Conservation (phyloP, 92 coral and sea anemone genomes). For the Plumapathes pennacea region DNA sequence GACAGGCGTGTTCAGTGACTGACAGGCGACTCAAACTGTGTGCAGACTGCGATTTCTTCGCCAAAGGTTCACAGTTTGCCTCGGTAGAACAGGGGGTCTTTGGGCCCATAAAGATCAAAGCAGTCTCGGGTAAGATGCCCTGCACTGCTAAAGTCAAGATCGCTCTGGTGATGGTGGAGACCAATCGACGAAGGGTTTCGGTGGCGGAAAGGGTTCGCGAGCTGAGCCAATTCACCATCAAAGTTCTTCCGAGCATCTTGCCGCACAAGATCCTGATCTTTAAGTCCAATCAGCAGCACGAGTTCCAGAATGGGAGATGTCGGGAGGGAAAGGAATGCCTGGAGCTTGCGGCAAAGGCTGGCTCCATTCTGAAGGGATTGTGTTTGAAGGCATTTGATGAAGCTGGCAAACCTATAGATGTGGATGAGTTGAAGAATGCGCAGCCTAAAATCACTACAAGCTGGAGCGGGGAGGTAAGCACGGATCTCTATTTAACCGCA, state of each 20-base stretch:
- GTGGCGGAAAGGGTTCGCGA: slow-evolving; percentile 62
- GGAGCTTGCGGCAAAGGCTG: slow-evolving; percentile 79
- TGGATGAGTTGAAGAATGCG: slow-evolving; percentile 42
- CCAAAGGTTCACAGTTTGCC: slow-evolving; percentile 64
- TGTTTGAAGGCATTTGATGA: slow-evolving; percentile 72
- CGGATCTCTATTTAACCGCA: too few relatives aligned
- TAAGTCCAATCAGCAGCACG: slow-evolving; percentile 38
- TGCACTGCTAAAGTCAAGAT: slow-evolving; percentile 62
- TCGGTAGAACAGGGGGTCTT: slow-evolving; percentile 60
- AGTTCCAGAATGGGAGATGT: slow-evolving; percentile 17
- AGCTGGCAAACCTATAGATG: slow-evolving; percentile 45
- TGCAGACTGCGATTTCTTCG: slow-evolving; percentile 72
- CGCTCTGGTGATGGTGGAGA: slow-evolving; percentile 62
- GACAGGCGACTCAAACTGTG: slow-evolving; percentile 53
- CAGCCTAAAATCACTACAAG: slow-evolving; percentile 67
- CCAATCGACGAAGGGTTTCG: slow-evolving; percentile 53
- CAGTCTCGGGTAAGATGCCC: slow-evolving; percentile 58
- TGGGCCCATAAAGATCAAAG: slow-evolving; percentile 64
- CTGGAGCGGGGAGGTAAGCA: slow-evolving; percentile 85
- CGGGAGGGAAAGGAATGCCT: slow-evolving; percentile 55
- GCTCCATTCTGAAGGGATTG: slow-evolving; percentile 61
- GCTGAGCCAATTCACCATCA: slow-evolving; percentile 63
- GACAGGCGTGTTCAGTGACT: slow-evolving; percentile 60
- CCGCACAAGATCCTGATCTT: slow-evolving; percentile 75
- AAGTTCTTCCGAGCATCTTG: slow-evolving; percentile 73